These are phyloP conservation scores for Gymnoscopelus microlampas DNA, from an alignment of 2,797 vertebrate species.

Conservation along the genomic window DNA sequence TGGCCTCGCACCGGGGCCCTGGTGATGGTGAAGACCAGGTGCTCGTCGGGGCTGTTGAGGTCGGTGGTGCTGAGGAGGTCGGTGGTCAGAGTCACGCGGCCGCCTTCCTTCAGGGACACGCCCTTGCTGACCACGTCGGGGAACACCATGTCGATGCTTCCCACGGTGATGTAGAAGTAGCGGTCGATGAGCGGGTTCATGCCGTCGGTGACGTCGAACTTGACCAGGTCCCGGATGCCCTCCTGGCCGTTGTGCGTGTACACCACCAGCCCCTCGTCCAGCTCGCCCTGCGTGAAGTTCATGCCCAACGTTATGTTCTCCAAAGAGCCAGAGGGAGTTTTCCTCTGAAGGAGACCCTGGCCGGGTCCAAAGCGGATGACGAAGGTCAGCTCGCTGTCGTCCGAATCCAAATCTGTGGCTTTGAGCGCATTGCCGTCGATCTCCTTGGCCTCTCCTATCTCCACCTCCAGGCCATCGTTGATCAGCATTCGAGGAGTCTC, in stretches of 20 bases:
- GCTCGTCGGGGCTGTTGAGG: constrained; percentile 94
- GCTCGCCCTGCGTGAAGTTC: constrained; percentile 94
- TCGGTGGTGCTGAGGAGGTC: constrained; percentile 94
- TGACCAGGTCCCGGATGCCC: constrained; percentile 90
- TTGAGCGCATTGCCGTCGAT: constrained; percentile 87
- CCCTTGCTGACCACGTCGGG: constrained; percentile 96
- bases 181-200: constrained; percentile 92
- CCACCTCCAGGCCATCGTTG: constrained; percentile 92
- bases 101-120: constrained; percentile 93
- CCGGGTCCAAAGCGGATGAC: constrained; percentile 86
- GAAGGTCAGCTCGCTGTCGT: constrained; percentile 87
- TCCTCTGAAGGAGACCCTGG: constrained; percentile 88
- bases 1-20: constrained; percentile 91
- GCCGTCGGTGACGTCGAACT: constrained; percentile 95
- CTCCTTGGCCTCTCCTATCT: constrained; percentile 88
- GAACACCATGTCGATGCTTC: constrained; percentile 90
- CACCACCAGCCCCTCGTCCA: constrained; percentile 85
- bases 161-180: constrained; percentile 93
- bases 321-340: constrained; percentile 67
- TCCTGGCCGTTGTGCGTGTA: constrained; percentile 90
- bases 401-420: constrained; percentile 95
- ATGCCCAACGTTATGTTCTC: constrained; percentile 91
- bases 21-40: constrained; percentile 92
- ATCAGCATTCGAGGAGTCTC: constrained; percentile 93
- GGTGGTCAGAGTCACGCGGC: constrained; percentile 91